Evolutionary conservation across 2,888 invertebrate species (phyloP), one percentile per base, ranked within the genome.

Genomic region (Melipona beecheii): DNA sequence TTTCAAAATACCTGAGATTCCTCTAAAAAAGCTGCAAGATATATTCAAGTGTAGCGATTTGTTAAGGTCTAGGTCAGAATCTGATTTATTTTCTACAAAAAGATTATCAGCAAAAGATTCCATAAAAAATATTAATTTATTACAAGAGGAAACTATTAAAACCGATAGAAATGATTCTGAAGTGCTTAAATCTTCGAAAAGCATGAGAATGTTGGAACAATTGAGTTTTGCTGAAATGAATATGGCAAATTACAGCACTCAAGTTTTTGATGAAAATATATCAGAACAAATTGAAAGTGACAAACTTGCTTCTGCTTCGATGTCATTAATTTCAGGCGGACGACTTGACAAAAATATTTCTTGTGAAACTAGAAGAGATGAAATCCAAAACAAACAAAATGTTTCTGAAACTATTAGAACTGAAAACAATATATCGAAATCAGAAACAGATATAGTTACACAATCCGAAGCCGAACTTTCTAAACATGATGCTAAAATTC

Each of bases 1-100:
- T 69, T 94, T 93, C 74, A 94, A 93, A 91, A 92, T 94, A 90
- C 94, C 94, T 85, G 94, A 94, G 85, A 93, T 94, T 72, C 92
- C 94, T 0, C 89, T 94, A n/a, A 93, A 94, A 72, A 92, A 91
- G 49, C 93, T 94, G 80, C 93, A 93, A 85, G 93, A 94, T 66
- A 92, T 94, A 74, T 94, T 93, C 78, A 93, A 92, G 71, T 94
- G 86, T 54, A 93, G 90, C 60, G 93, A 93, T 78, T 87, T 94
- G 60, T 78, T 93, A 52, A 90, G 93, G 36, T 94, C 94, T 3
- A 91, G 93, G 82, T 94, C 94, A 0, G 94, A 94, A 74, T 93
- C 94, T 13, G 92, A 94, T 86, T 88, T 94, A 9, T 86, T 92
- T 56, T 85, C 87, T 24, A 80, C 86, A 2, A 90, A 78, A 64